Evolutionary conservation across 1,140 invertebrate genomes (phyloP), one percentile per base, ranked within the genome.

Genomic region (Pissodes strobi): DNA sequence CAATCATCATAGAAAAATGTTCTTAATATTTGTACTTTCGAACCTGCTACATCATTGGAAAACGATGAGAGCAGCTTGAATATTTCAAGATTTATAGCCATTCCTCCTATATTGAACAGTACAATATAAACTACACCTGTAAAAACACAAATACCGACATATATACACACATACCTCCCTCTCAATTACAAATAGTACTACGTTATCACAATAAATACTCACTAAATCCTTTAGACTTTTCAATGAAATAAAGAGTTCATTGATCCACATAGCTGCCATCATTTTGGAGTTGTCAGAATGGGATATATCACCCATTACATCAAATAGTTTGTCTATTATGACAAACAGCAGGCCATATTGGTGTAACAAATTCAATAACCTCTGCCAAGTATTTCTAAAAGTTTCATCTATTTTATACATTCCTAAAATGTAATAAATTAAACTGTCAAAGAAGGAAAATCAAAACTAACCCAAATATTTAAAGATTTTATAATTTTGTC

Each of bases 191-290:
- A 3, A 30, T 17, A 52, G 13, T 27, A 8, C 27, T 1, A 30
- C 6, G 17, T 23, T 23, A 6, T 8, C 19, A 30, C 34, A 37
- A 22, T 45, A 61, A 48, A 53, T 30, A 25, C 30, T 58, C 64
- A 52, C 41, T 18, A 64, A 49, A 27, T 41, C 43, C 13, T 63
- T 41, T 30, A 30, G 5, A 13, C 48, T 48, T 3, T 19, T 18
- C 21, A 72, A 13, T 10, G 58, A 22, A 37, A 21, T 13, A 21
- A 64, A 63, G 34, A 72, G 57, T 56, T 70, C 67, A 30, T 48
- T 51, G 23, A 71, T 69, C 71, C 71, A 72, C 18, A 70, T 57
- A 34, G 64, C 43, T 6, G 71, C 71, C 17, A 68, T 48, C 34
- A 58, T 59, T 58, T 64, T 67, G 17, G 22, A 27, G 6, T n/a